These are phyloP conservation scores for Pseudomyrmex pallidus DNA, from an alignment of 1,140 invertebrate genomes.

Conservation along the genomic window DNA sequence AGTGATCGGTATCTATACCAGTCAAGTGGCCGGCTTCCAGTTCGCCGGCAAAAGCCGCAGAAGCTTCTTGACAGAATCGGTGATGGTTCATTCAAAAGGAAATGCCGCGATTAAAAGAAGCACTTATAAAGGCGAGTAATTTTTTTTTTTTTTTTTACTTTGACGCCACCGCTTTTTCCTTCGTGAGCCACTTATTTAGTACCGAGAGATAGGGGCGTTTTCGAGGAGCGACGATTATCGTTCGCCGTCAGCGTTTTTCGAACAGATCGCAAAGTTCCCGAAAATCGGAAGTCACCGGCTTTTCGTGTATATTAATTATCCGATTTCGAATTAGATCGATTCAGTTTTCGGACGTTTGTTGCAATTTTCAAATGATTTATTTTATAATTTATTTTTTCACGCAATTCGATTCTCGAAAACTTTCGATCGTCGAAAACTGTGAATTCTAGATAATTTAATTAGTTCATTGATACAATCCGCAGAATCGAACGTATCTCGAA, in stretches of 20 bases:
- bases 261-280: slow-evolving; percentile 3
- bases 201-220: background rate
- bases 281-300: background rate
- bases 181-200: slow-evolving; percentile 28
- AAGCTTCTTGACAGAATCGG: slow-evolving; percentile 63
- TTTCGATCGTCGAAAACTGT: too few species aligned
- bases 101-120: slow-evolving; percentile 64
- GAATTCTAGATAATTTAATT: background rate
- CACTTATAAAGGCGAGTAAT: slow-evolving; percentile 69
- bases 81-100: slow-evolving; percentile 63
- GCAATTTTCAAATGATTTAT: too few species aligned
- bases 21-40: slow-evolving; percentile 67
- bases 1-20: too few species aligned
- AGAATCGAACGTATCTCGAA: slow-evolving; percentile 13
- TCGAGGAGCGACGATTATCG: slow-evolving; percentile 27
- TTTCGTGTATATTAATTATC: background rate
- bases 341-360: too few species aligned
- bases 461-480: slow-evolving; percentile 28
- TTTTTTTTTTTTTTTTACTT: slow-evolving; percentile 54
- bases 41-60: slow-evolving; percentile 51
- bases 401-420: too few species aligned
- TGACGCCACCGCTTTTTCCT: slow-evolving; percentile 60
- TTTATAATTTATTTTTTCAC: too few species aligned
- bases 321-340: too few species aligned
- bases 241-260: background rate